Evolutionary conservation across 2,797 vertebrate species (phyloP), one percentile per base, ranked within the genome.

Genomic region (Psittacula derbiana): DNA sequence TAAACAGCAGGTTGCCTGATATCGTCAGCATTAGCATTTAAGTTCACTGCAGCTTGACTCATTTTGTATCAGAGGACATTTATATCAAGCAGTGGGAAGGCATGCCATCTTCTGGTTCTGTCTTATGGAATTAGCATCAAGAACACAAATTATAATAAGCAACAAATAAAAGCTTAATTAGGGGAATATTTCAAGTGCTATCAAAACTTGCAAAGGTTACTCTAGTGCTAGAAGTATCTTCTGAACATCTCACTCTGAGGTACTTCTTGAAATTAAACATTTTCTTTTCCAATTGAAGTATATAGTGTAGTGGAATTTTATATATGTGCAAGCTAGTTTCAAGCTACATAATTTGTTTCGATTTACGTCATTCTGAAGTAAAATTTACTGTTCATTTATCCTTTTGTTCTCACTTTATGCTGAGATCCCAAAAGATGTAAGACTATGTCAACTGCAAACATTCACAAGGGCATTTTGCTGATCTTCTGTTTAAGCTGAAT

Each of bases 41-140:
- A 97, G 97, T 97, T 98, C 97, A 96, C 97, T 97, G 95, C 88
- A 83, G 95, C 96, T 98, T 96, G 95, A 96, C 96, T 97, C 92
- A 97, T 96, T 98, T 97, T 94, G 25, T 97, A 97, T 97, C 97
- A 97, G 95, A 93, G 95, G 87, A 97, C 96, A 98, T 97, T 98
- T 98, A 97, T 96, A 98, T 97, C 97, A 98, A 98, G 96, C 97
- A 97, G 95, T 98, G 91, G 97, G 97, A 98, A 98, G 92, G 95
- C 93, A 93, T 74, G 71, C 96, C 97, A 97, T 97, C 97, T 95
- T 96, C 95, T 96, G 95, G 75, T 92, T 97, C 97, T 97, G 95
- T 97, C 97, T 97, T 92, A 93, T 67, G 91, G 90, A 97, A 98
- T 98, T 97, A 98, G 80, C 95, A 97, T 98, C 97, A 98, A 92